A percentile compares a stretch with the other conserved stretches of the same genome.
These are phyloP conservation scores for Cotesia glomerata DNA, from an alignment of 1,140 invertebrate genomes.

Conservation along the genomic window DNA sequence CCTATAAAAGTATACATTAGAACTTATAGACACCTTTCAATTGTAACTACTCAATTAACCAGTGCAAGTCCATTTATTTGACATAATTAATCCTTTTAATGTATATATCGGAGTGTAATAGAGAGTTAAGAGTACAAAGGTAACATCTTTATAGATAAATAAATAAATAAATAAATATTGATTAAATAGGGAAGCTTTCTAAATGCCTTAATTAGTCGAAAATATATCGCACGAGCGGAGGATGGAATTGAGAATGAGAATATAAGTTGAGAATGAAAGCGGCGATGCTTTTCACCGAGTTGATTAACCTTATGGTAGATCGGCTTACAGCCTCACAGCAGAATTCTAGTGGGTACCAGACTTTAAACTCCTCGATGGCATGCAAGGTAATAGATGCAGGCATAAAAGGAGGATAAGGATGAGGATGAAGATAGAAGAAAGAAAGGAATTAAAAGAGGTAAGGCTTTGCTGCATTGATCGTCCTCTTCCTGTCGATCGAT, in stretches of 20 bases:
- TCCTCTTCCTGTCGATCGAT: slow-evolving; percentile 24
- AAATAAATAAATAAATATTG: slow-evolving; percentile 1
- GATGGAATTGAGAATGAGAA: no score
- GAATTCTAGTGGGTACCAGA: no score
- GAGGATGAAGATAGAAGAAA: neutral
- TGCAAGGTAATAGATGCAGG: slow-evolving; percentile 13
- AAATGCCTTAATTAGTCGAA: slow-evolving; percentile 21
- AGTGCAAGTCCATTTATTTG: no score
- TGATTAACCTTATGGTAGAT: slow-evolving; percentile 17
- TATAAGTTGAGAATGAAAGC: slow-evolving; percentile 6
- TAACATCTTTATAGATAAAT: neutral
- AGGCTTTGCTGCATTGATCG: slow-evolving; percentile 12
- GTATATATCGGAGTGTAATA: no score
- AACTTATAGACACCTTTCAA: no score
- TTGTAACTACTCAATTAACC: no score
- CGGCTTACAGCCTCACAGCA: neutral
- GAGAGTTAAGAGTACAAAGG: neutral
- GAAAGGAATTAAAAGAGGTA: neutral
- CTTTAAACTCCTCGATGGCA: slow-evolving; percentile 14
- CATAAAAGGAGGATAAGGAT: slow-evolving; percentile 2
- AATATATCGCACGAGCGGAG: slow-evolving; percentile 10
- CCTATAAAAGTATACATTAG: no score
- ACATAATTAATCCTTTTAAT: no score
- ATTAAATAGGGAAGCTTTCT: slow-evolving; percentile 14
- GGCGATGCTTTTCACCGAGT: slow-evolving; percentile 24